Conservation (phyloP, 1,140 invertebrate species). For the Scylla paramamosain region DNA sequence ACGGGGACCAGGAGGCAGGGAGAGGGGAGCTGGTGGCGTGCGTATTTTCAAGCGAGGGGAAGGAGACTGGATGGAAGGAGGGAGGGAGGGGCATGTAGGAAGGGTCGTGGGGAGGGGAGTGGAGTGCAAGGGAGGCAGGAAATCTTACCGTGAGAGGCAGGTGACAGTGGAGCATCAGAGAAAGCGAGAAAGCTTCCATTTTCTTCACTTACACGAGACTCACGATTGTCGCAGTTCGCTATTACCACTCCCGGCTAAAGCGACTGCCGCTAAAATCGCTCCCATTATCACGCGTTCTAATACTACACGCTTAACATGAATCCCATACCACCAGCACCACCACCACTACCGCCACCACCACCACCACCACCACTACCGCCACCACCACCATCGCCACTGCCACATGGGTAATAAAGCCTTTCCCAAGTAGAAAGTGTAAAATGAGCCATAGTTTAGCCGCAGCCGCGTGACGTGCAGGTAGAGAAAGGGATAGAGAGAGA, state of each 20-base stretch:
- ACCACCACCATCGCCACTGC: not conserved
- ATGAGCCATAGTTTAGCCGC: not conserved
- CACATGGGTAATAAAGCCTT: not conserved
- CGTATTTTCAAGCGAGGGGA: too few species aligned
- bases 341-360: too few species aligned
- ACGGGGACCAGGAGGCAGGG: too few species aligned
- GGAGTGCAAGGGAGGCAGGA: not conserved
- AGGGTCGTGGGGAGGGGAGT: too few species aligned
- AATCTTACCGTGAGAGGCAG: not conserved
- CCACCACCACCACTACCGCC: not conserved
- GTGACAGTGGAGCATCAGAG: not conserved
- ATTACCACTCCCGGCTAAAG: not conserved
- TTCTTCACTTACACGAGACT: not conserved
- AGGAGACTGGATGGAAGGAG: too few species aligned
- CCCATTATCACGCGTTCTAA: not conserved
- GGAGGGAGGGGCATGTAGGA: too few species aligned
- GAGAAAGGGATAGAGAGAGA: not conserved
- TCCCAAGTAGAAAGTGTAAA: constrained; percentile 11
- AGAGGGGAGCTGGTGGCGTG: too few species aligned
- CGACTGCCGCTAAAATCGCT: not conserved
- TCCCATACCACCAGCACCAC: not conserved
- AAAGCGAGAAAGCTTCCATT: not conserved
- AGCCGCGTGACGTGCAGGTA: not conserved
- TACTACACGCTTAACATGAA: not conserved
- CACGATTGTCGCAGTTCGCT: not conserved